These are phyloP conservation scores for Telmatochromis bifrenatus DNA, from an alignment of 2,113 vertebrate genomes.

Conservation along the genomic window DNA sequence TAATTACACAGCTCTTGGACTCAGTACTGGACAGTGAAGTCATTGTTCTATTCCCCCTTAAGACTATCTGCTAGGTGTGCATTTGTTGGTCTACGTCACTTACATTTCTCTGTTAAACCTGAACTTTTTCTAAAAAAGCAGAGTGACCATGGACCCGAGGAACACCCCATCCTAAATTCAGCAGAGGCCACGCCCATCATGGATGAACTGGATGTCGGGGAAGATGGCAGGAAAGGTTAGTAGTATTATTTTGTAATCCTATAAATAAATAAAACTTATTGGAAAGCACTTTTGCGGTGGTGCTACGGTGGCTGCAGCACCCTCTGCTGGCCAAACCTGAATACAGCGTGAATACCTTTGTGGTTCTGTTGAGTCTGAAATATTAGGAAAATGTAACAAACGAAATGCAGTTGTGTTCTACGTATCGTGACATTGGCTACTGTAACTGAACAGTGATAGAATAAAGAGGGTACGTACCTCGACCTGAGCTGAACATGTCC, in stretches of 20 bases:
- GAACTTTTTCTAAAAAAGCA: background rate
- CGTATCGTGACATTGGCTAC: background rate
- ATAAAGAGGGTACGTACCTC: background rate
- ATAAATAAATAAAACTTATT: background rate
- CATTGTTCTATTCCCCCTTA: background rate
- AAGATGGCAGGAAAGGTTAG: constrained; percentile 38
- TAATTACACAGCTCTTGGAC: background rate
- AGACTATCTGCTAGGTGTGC: background rate
- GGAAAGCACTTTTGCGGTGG: fast-evolving
- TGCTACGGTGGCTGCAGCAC: fast-evolving
- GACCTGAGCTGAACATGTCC: fast-evolving
- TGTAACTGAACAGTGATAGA: background rate
- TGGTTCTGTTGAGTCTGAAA: fast-evolving
- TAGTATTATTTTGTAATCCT: background rate
- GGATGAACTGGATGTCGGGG: background rate
- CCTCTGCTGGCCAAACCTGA: background rate
- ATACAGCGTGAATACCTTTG: fast-evolving
- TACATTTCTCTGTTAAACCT: background rate
- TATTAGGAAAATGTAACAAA: background rate
- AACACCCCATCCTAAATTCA: background rate
- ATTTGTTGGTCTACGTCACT: background rate
- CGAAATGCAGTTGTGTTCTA: background rate
- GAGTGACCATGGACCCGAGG: background rate
- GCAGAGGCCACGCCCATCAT: background rate
- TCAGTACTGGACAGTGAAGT: background rate